Base-by-base conservation (phyloP, 2,888 invertebrate species). In the Idaea straminata region DNA sequence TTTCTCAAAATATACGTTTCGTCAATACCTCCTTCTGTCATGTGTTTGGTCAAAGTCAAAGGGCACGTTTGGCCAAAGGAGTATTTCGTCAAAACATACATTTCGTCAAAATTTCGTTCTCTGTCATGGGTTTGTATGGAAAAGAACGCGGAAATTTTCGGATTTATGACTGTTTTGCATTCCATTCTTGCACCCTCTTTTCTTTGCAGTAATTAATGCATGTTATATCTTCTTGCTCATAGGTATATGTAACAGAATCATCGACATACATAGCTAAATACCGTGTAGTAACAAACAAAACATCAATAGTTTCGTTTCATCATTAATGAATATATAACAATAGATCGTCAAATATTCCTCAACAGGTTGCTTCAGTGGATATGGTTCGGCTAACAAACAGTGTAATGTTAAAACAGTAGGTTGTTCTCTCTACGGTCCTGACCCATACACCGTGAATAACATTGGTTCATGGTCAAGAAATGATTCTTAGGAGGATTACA, bases 401-500 rank as follows among this genome's bases (percentile, higher is more conserved):
- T 77, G 47, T 47, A 13, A 47, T 7, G 47, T 47, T 47, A 47
- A 78, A 76, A 78, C 79, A 80, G 79, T 77, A 75, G 77, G 74
- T 76, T 72, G 67, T 72, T 66, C 70, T 64, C 72, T 67, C 64
- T 68, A 72, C 68, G 73, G 72, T 72, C 72, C 75, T 73, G 67
- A 80, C 71, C 70, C 83, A 83, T 68, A 64, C 71, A 86, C 84
- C 91, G 85, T 89, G 89, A 88, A 90, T 83, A 83, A 84, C 85
- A 86, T 84, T 84, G 76, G 89, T 87, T 89, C 90, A 90, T 79
- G 91, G 91, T 81, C 87, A 80, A n/a, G n/a, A n/a, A n/a, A n/a
- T n/a, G n/a, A 2, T 25, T 25, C 25, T 25, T 25, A 25, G 3
- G 25, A 25, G 25, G 2, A 25, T 25, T 3, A 25, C 25, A n/a